A percentile compares a stretch with the other conserved stretches of the same genome.
Conservation (phyloP, 2,888 invertebrate species). For the Drosophila bunnanda region DNA sequence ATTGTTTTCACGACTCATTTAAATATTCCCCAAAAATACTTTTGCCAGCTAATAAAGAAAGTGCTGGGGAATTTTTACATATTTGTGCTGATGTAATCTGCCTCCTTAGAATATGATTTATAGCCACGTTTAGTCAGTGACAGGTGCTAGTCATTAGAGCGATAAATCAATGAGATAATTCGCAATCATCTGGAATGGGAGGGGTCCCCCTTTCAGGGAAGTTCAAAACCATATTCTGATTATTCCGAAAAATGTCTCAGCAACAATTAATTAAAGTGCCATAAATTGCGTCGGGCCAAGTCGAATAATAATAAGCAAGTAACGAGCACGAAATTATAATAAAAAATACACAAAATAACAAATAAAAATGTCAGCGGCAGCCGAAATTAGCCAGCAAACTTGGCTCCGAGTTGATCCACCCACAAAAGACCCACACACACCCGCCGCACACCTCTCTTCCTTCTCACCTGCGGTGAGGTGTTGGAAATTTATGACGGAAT, state of each 20-base stretch:
- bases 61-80: conserved; percentile 9
- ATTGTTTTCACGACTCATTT: not conserved
- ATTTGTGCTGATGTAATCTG: conserved; percentile 32
- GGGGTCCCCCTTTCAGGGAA: conserved; percentile 17
- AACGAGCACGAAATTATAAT: conserved; percentile 64
- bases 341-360: conserved; percentile 44
- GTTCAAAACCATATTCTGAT: conserved; percentile 41
- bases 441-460: not conserved
- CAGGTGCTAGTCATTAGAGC: conserved; percentile 21
- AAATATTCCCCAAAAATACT: not conserved
- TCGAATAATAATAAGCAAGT: conserved; percentile 53
- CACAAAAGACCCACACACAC: conserved; percentile 3
- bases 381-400: conserved; percentile 57
- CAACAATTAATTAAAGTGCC: conserved; percentile 62
- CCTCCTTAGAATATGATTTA: conserved; percentile 22
- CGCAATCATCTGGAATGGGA: conserved; percentile 8
- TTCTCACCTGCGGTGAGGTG: not conserved
- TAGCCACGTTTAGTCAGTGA: conserved; percentile 21
- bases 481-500: conserved; percentile 57
- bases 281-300: conserved; percentile 49
- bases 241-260: conserved; percentile 49
- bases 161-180: conserved; percentile 35
- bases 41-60: conserved; percentile 7
- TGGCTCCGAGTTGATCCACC: conserved; percentile 22
- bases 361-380: conserved; percentile 67